Conservation (phyloP, 2,113 vertebrate genomes). For the Vicugna pacos region DNA sequence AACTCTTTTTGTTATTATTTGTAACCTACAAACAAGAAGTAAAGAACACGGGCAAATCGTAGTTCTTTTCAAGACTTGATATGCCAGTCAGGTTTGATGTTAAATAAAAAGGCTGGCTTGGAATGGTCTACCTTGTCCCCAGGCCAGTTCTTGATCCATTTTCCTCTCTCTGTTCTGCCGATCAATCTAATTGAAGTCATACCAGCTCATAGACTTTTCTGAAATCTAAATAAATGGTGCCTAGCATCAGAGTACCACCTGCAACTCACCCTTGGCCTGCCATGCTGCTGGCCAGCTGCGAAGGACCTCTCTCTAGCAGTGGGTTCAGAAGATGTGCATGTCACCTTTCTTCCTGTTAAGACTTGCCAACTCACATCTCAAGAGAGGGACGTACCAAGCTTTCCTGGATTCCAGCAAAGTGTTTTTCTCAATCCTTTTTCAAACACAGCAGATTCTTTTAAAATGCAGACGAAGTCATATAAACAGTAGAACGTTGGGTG, state of each 20-base stretch:
- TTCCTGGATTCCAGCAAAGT: neutral
- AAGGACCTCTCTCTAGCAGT: neutral
- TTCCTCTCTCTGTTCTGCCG: conserved; percentile 69
- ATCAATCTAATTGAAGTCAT: neutral
- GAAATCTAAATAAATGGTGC: neutral
- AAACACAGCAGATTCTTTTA: conserved; percentile 44
- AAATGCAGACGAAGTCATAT: conserved; percentile 45
- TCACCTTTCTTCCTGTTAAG: neutral
- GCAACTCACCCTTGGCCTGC: neutral
- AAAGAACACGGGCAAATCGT: neutral
- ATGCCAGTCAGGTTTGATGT: conserved; percentile 62
- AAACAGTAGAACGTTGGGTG: neutral
- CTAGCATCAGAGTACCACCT: neutral
- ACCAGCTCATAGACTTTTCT: neutral
- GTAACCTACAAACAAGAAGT: neutral
- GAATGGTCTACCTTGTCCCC: conserved; percentile 67
- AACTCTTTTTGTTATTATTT: neutral
- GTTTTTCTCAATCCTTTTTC: neutral
- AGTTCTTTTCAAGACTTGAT: conserved; percentile 21
- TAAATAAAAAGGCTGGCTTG: conserved; percentile 76
- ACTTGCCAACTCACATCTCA: neutral
- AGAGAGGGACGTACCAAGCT: neutral
- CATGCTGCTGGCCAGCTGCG: neutral
- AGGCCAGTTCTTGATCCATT: conserved; percentile 63
- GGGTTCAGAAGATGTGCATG: neutral